phyloP scores from a whole-genome alignment of 1,140 invertebrate genomes.

The Neodiprion virginianus region DNA sequence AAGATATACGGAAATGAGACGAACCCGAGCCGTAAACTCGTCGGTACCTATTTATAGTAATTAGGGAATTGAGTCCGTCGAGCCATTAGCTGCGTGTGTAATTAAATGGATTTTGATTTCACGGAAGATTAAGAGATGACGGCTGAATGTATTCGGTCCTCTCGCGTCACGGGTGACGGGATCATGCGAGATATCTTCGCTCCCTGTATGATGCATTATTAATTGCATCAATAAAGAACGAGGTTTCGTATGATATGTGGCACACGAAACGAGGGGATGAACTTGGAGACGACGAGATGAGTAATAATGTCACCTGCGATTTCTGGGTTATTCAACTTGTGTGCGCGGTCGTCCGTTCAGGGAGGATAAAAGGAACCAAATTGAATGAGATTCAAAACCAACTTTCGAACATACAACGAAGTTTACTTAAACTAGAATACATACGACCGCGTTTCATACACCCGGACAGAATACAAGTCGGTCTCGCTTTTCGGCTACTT shows the following conservation, averaged over 20 bases:
- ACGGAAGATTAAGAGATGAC: neutral
- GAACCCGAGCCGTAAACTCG: neutral
- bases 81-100: neutral
- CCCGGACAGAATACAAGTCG: neutral
- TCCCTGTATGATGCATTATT: neutral
- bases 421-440: neutral
- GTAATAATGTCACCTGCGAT: too few relatives aligned
- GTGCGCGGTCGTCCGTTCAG: neutral
- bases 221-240: neutral
- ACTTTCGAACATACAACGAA: neutral
- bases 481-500: neutral
- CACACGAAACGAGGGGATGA: too few relatives aligned
- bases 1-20: neutral
- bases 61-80: neutral
- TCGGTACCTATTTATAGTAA: neutral
- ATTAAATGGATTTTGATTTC: slow-evolving; percentile 8
- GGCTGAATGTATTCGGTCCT: neutral
- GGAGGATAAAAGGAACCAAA: neutral
- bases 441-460: neutral
- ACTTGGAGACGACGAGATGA: too few relatives aligned
- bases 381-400: neutral
- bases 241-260: neutral
- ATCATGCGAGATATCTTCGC: neutral
- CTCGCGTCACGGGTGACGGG: neutral
- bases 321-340: too few relatives aligned